These are phyloP conservation scores for Drosophila subsilvestris DNA, from an alignment of 2,888 invertebrate species.

Conservation along the genomic window DNA sequence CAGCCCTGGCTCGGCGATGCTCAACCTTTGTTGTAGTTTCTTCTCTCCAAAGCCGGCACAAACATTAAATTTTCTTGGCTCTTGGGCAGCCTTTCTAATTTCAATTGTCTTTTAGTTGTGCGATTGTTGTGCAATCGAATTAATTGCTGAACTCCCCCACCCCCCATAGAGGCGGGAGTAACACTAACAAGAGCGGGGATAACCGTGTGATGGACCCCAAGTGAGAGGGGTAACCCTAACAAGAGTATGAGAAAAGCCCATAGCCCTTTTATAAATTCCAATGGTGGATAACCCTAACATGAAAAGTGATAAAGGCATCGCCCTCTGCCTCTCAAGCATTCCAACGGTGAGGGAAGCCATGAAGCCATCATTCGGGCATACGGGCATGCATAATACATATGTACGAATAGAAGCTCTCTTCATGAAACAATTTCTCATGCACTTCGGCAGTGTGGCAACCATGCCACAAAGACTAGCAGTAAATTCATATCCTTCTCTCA, in stretches of 20 bases:
- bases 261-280: neutral
- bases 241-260: neutral
- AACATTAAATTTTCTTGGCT: constrained; percentile 45
- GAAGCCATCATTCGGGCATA: too few relatives aligned
- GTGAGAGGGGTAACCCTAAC: too few relatives aligned
- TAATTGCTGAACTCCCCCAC: constrained; percentile 35
- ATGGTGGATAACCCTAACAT: neutral
- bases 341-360: neutral
- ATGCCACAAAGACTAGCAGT: neutral
- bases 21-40: constrained; percentile 48
- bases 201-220: too few relatives aligned
- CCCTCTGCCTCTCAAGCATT: too few relatives aligned
- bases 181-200: neutral
- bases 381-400: too few relatives aligned
- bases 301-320: neutral
- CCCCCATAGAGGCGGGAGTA: neutral
- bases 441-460: neutral
- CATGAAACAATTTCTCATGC: too few relatives aligned
- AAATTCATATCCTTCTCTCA: neutral
- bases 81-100: constrained; percentile 74
- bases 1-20: constrained; percentile 36
- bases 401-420: too few relatives aligned
- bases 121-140: constrained; percentile 49
- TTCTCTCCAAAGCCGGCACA: constrained; percentile 45
- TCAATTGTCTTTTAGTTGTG: constrained; percentile 65